Percentiles rank a stretch among this genome's conserved stretches.
phyloP scores from a whole-genome alignment of 2,797 vertebrate genomes.

The Phrynocephalus guinanensis region DNA sequence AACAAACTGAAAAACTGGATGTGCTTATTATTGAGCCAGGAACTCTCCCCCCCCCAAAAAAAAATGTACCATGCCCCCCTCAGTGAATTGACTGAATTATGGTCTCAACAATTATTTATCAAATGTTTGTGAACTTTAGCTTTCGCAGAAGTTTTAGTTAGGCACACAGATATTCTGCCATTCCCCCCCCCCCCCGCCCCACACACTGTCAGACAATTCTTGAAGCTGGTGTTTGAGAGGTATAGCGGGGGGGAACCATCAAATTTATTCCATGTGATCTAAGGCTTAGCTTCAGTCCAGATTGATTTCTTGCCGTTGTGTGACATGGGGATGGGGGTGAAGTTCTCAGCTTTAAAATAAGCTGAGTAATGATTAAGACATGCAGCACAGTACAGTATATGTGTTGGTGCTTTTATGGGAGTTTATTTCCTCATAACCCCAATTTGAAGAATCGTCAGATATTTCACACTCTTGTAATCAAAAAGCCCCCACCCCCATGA shows the following conservation, averaged over 20 bases:
- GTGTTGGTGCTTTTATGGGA: background rate
- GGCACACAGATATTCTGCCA: too few relatives aligned
- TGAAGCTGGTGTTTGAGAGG: background rate
- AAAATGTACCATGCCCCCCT: too few relatives aligned
- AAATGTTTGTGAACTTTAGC: too few relatives aligned
- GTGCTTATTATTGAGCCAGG: too few relatives aligned
- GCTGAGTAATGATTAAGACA: background rate
- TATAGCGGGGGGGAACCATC: background rate
- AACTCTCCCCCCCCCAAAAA: background rate
- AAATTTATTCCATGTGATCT: background rate
- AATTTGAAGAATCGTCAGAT: too few relatives aligned
- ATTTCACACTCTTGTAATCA: background rate
- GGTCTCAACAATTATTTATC: too few relatives aligned
- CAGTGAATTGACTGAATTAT: too few relatives aligned
- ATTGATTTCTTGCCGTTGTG: background rate
- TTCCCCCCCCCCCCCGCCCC: background rate
- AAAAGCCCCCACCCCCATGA: too few relatives aligned
- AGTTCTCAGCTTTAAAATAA: background rate
- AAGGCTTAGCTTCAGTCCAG: background rate
- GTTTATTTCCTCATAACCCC: too few relatives aligned
- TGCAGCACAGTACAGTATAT: background rate
- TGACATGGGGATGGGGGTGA: too few relatives aligned
- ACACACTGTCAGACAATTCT: background rate
- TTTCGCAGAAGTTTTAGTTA: background rate
- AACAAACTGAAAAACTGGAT: background rate